These are phyloP conservation scores for Drosophila mayaguana DNA, from an alignment of 2,888 invertebrate species.

Conservation along the genomic window DNA sequence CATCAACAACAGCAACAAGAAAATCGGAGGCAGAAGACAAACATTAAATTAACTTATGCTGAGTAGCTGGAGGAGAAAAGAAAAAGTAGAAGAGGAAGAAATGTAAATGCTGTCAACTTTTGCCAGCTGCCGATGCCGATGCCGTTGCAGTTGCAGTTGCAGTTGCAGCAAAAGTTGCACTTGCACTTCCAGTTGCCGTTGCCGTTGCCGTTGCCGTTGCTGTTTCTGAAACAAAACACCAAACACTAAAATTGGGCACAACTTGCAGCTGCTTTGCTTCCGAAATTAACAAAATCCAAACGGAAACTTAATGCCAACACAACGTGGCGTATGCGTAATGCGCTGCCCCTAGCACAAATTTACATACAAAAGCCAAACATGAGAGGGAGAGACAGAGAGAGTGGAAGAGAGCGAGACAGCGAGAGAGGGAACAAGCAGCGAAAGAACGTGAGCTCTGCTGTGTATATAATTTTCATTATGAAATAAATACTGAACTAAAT, in stretches of 20 bases:
- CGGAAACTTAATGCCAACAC: constrained; percentile 42
- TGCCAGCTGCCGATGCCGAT: constrained; percentile 40
- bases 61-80: constrained; percentile 46
- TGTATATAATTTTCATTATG: constrained; percentile 40
- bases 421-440: not conserved
- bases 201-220: constrained; percentile 46
- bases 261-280: constrained; percentile 48
- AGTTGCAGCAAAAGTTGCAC: constrained; percentile 18
- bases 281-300: constrained; percentile 64
- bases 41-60: constrained; percentile 77
- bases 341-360: constrained; percentile 39
- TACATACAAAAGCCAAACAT: constrained; percentile 38
- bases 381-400: not conserved
- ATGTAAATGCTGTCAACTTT: constrained; percentile 69
- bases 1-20: constrained; percentile 27
- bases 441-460: not conserved
- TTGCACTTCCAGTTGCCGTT: constrained; percentile 24
- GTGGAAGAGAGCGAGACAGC: not conserved
- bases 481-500: constrained; percentile 49
- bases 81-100: constrained; percentile 16
- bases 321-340: constrained; percentile 66
- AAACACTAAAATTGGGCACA: not conserved
- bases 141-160: not conserved
- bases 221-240: constrained; percentile 4
- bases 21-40: constrained; percentile 62